Evolutionary conservation across 1,140 invertebrate species (phyloP), one percentile per base, ranked within the genome.

Genomic region (Oscheius sp.): DNA sequence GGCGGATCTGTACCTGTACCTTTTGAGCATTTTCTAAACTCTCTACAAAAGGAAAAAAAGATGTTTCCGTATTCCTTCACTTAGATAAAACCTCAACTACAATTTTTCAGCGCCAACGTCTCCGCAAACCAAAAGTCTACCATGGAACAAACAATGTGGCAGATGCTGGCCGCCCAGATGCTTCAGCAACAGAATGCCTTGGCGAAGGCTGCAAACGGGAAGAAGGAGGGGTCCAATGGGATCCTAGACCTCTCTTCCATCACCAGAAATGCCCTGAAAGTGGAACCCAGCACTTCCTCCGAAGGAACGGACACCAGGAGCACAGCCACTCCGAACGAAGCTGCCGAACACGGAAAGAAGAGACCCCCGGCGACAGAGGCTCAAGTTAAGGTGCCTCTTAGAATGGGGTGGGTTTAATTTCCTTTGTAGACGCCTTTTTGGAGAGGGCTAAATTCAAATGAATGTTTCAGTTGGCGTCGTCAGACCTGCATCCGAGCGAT

Each of bases 61-160:
- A 45, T 45, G 18, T 45, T 45, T 45, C n/a, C 20, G 18, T 45
- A 15, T 18, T 18, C 15, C 18, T 18, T 18, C 0, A 45, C 0
- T 45, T 62, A n/a, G 3, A 18, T 45, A 15, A 15, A 45, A 23
- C 15, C 15, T 18, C 23, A 62, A 62, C 13, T 7, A 15, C 13
- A 62, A 62, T 1, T 18, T 32, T 10, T 10, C 1, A 23, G 32
- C 20, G 18, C 34, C 34, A 2, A 3, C 68, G 3, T 46, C 35
- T 0, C 7, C 23, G 18, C 13, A 26, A 0, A 69, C 36, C 59
- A 71, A 71, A 29, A 36, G 46, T 55, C 26, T 64, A n/a, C n/a
- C n/a, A n/a, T n/a, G 59, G 36, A 63, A 13, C 42, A 64, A 31
- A 18, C 58, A 29, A 71, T 71, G 59, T 64, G 59, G 59, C 58